phyloP scores from a whole-genome alignment of 2,797 vertebrate species.

The Eulemur albifrons region DNA sequence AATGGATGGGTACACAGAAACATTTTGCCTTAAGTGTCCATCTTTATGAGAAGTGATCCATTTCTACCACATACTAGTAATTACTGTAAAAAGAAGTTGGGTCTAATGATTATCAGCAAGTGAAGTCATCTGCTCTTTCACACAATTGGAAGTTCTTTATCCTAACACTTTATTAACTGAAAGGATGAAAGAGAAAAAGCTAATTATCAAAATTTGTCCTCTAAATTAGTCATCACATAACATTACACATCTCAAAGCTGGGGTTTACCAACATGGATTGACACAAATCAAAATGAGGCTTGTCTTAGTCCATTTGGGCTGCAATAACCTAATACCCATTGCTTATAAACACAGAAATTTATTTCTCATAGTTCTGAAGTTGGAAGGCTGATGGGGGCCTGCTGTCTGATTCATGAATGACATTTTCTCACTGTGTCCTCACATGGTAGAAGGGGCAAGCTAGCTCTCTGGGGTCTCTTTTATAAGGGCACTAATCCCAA shows the following conservation, averaged over 20 bases:
- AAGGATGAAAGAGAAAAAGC: constrained; percentile 26
- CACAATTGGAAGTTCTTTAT: constrained; percentile 28
- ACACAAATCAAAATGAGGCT: constrained; percentile 25
- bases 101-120: constrained; percentile 29
- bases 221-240: neutral
- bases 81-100: constrained; percentile 28
- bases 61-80: constrained; percentile 43
- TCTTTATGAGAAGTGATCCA: constrained; percentile 38
- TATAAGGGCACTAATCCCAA: neutral
- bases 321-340: neutral
- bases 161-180: constrained; percentile 49
- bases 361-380: neutral
- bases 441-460: neutral
- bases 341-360: neutral
- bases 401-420: neutral
- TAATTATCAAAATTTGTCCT: constrained; percentile 19
- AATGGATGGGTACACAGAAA: neutral
- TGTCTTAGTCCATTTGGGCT: neutral
- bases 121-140: constrained; percentile 32
- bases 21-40: constrained; percentile 38
- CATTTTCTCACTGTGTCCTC: neutral
- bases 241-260: neutral
- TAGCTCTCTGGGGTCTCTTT: neutral
- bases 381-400: neutral
- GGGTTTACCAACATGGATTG: neutral